phyloP scores from a whole-genome alignment of 2,888 invertebrate species.

The Pseudococcus jackbeardsleyi region DNA sequence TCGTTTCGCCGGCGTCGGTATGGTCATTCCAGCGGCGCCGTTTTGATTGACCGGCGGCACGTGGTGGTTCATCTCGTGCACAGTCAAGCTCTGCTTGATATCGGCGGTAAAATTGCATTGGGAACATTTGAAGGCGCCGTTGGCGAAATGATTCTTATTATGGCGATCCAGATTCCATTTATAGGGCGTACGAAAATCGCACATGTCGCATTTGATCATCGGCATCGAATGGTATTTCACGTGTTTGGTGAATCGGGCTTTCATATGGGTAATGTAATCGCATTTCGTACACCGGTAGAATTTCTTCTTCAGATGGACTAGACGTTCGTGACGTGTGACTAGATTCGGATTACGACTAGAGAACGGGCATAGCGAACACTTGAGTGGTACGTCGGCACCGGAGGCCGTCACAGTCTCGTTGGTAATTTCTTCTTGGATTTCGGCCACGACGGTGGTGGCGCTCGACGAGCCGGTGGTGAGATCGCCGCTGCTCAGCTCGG shows the following conservation, averaged over 20 bases:
- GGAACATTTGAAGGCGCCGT: slow-evolving; percentile 86
- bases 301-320: slow-evolving; percentile 83
- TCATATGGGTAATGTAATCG: slow-evolving; percentile 91
- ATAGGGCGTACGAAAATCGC: slow-evolving; percentile 90
- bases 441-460: slow-evolving; percentile 34
- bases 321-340: slow-evolving; percentile 79
- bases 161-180: slow-evolving; percentile 93
- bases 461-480: slow-evolving; percentile 66
- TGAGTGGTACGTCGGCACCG: slow-evolving; percentile 65
- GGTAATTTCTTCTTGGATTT: slow-evolving; percentile 63
- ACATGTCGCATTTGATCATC: slow-evolving; percentile 93
- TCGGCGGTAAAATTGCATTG: slow-evolving; percentile 92
- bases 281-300: slow-evolving; percentile 92
- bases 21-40: slow-evolving; percentile 68
- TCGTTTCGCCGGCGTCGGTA: slow-evolving; percentile 70
- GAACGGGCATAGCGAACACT: slow-evolving; percentile 80
- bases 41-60: slow-evolving; percentile 83
- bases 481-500: background rate
- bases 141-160: slow-evolving; percentile 90
- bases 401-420: slow-evolving; percentile 66
- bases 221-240: slow-evolving; percentile 95
- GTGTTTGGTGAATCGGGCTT: slow-evolving; percentile 90
- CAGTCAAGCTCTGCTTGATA: slow-evolving; percentile 91
- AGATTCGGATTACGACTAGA: slow-evolving; percentile 77
- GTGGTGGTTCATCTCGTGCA: slow-evolving; percentile 93